phyloP scores from a whole-genome alignment of 2,113 vertebrate genomes.

The Pholis gunnellus region DNA sequence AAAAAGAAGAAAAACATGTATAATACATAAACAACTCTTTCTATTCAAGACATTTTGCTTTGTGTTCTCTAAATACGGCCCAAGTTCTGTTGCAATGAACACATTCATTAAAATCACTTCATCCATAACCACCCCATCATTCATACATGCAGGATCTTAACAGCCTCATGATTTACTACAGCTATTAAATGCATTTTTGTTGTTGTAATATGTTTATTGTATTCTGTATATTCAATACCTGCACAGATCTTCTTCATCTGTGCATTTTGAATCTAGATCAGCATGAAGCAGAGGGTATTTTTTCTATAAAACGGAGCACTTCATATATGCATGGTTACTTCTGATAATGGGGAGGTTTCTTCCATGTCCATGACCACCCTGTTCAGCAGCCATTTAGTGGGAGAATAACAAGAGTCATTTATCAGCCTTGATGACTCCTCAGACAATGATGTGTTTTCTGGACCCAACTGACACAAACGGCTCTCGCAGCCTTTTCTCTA shows the following conservation, averaged over 20 bases:
- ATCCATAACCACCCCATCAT: neutral
- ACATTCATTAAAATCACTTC: neutral
- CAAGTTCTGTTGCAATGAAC: neutral
- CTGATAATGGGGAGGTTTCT: conserved; percentile 49
- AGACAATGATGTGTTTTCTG: conserved; percentile 54
- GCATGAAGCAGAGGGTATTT: conserved; percentile 11
- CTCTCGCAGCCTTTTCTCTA: conserved; percentile 33
- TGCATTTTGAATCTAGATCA: conserved; percentile 52
- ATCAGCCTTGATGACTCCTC: conserved; percentile 49
- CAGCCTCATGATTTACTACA: neutral
- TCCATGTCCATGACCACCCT: conserved; percentile 38
- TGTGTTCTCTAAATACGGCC: neutral
- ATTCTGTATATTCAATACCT: conserved; percentile 3
- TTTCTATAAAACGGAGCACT: conserved; percentile 29
- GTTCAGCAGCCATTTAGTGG: conserved; percentile 58
- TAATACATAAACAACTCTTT: neutral
- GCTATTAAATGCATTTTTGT: neutral
- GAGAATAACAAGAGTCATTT: conserved; percentile 60
- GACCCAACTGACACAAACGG: conserved; percentile 42
- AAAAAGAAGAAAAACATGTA: too few relatives aligned
- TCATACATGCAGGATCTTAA: neutral
- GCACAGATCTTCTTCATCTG: conserved; percentile 10
- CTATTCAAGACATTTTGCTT: neutral
- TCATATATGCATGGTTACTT: conserved; percentile 35
- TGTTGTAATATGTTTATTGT: conserved; percentile 30